Conservation (phyloP, 2,888 invertebrate genomes). For the Dynastes maya region DNA sequence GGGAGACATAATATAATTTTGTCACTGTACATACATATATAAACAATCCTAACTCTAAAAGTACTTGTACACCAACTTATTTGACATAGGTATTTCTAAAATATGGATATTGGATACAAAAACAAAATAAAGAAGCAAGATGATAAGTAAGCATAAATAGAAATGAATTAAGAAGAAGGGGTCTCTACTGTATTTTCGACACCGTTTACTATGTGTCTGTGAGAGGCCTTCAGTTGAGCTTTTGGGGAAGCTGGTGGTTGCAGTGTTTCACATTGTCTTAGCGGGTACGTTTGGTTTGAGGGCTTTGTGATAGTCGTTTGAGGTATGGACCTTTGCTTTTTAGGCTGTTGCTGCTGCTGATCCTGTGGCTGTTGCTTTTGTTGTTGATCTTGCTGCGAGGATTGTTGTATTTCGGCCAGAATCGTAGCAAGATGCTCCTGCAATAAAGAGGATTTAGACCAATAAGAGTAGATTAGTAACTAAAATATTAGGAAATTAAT, state of each 20-base stretch:
- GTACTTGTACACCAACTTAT: constrained; percentile 14
- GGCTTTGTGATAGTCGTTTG: constrained; percentile 58
- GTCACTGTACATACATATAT: too few relatives aligned
- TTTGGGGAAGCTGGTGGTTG: constrained; percentile 50
- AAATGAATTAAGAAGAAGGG: constrained; percentile 12
- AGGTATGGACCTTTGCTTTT: constrained; percentile 42
- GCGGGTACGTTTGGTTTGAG: constrained; percentile 44
- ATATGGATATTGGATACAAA: constrained; percentile 35
- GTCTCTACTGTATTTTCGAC: constrained; percentile 44
- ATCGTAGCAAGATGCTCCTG: constrained; percentile 63
- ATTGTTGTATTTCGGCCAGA: constrained; percentile 53
- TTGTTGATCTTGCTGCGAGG: constrained; percentile 39
- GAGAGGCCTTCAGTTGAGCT: constrained; percentile 57
- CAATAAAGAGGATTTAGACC: constrained; percentile 44
- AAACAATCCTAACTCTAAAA: neutral
- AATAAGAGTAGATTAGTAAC: too few relatives aligned
- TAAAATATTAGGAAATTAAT: too few relatives aligned
- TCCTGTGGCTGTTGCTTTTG: constrained; percentile 41
- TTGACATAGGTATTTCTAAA: constrained; percentile 21
- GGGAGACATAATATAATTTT: too few relatives aligned
- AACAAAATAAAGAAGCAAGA: neutral
- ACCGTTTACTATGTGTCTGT: constrained; percentile 55
- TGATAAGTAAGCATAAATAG: too few relatives aligned
- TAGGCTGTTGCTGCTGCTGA: constrained; percentile 52
- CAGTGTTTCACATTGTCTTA: constrained; percentile 46